Evolutionary conservation across 2,113 vertebrate genomes (phyloP).

Genomic region (Heliornis fulica): DNA sequence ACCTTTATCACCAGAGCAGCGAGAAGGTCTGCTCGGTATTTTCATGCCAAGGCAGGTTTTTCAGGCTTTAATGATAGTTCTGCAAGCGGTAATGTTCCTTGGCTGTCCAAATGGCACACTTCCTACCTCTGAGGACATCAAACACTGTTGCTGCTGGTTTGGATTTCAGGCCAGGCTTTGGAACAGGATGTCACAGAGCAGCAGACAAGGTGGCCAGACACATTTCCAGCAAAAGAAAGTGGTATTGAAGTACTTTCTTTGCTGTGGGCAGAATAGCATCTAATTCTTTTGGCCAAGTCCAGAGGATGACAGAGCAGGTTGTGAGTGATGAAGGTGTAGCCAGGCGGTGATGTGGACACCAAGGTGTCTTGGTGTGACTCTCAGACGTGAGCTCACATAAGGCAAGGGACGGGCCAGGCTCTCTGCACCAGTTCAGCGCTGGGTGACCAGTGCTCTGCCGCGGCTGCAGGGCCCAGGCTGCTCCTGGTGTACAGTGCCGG

Average conservation of each 20-base stretch:
- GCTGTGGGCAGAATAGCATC: rapidly evolving
- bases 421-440: not conserved
- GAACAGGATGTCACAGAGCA: not conserved
- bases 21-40: not conserved
- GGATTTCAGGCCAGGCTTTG: not conserved
- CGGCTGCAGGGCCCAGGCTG: not conserved
- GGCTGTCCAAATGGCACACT: not conserved
- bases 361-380: not conserved
- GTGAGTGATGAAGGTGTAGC: not conserved
- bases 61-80: not conserved
- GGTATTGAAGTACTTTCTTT: not conserved
- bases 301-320: not conserved
- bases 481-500: not conserved
- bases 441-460: not conserved
- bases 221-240: not conserved
- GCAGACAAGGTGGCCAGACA: not conserved
- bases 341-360: rapidly evolving
- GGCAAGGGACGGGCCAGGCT: not conserved
- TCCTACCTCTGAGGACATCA: not conserved
- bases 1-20: not conserved
- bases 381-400: not conserved
- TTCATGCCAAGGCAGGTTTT: not conserved
- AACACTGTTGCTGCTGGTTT: not conserved
- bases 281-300: not conserved
- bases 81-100: not conserved